These are phyloP conservation scores for Gerris buenoi DNA, from an alignment of 1,140 invertebrate genomes.

Conservation along the genomic window DNA sequence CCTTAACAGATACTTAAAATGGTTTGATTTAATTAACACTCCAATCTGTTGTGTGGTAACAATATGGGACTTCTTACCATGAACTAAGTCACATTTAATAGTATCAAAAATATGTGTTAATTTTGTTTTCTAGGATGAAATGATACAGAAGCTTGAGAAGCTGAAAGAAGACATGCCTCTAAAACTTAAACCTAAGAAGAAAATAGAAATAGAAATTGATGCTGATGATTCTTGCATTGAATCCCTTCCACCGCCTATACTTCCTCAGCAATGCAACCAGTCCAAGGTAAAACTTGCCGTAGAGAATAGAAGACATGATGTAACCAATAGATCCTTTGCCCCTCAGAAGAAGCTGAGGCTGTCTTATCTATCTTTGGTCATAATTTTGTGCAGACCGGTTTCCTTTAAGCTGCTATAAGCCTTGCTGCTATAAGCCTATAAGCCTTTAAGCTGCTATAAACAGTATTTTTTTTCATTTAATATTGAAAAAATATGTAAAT, in stretches of 20 bases:
- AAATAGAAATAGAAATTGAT: constrained; percentile 41
- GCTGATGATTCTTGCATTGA: constrained; percentile 31
- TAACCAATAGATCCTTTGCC: neutral
- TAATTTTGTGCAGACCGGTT: neutral
- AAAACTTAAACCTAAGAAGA: constrained; percentile 47
- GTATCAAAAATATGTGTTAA: no score
- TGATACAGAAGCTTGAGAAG: constrained; percentile 44
- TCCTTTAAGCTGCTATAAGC: neutral
- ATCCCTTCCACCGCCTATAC: constrained; percentile 28
- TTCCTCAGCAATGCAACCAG: constrained; percentile 20
- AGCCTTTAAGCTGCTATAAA: neutral
- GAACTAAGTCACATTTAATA: no score
- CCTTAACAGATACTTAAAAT: no score
- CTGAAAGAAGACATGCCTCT: constrained; percentile 52
- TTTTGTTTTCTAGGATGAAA: constrained; percentile 44
- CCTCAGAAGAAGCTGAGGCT: neutral
- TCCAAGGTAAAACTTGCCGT: neutral
- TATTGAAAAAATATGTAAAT: no score
- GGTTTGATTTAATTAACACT: no score
- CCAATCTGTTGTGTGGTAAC: no score
- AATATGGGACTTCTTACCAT: no score
- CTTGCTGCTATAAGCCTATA: neutral
- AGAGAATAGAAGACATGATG: no score
- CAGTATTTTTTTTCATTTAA: no score
- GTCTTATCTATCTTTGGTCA: neutral